A percentile compares a stretch with the other conserved stretches of the same genome.
Conservation (phyloP, 2,888 invertebrate genomes). For the Agelastica alni region DNA sequence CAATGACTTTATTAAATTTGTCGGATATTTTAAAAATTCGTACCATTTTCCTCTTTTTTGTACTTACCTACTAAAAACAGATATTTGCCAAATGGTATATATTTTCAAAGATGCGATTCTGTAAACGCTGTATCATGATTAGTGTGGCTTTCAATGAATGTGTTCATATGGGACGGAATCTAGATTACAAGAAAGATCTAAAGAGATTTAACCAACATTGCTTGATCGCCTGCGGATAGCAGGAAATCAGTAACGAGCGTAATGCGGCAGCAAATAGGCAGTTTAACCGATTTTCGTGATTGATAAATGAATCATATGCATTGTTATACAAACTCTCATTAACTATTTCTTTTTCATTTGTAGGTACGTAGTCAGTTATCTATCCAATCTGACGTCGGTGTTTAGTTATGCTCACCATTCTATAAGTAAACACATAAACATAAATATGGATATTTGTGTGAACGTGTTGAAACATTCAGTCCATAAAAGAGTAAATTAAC, state of each 20-base stretch:
- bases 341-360: background rate
- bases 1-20: too few species aligned
- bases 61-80: too few species aligned
- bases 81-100: too few species aligned
- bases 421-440: background rate
- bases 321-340: constrained; percentile 13
- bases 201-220: constrained; percentile 13
- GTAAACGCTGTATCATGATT: too few species aligned
- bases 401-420: background rate
- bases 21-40: too few species aligned
- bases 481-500: background rate
- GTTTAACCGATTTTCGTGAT: constrained; percentile 17
- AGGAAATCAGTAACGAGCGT: constrained; percentile 7
- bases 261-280: constrained; percentile 20
- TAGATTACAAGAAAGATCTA: constrained; percentile 9
- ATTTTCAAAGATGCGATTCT: too few species aligned
- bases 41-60: too few species aligned
- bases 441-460: background rate
- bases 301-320: constrained; percentile 20
- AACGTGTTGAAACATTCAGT: constrained; percentile 2
- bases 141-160: too few species aligned
- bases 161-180: constrained; percentile 8
- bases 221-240: constrained; percentile 19
- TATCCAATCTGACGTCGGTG: background rate
- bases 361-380: background rate